Conservation (phyloP, 2,888 invertebrate genomes). For the Glomeris marginata region DNA sequence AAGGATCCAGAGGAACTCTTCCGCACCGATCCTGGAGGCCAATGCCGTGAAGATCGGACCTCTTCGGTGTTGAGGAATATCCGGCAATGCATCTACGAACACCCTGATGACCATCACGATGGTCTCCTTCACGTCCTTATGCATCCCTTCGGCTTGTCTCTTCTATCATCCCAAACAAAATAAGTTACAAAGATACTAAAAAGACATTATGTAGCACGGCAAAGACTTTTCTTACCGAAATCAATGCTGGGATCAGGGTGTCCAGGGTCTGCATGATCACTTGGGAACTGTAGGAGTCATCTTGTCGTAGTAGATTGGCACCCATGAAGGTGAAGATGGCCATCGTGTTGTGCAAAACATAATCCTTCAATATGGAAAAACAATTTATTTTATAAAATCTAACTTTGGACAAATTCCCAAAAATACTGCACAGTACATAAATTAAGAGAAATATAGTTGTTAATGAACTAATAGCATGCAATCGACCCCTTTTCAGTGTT, state of each 20-base stretch:
- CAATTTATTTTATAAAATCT: no score
- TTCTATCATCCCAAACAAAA: neutral
- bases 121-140: constrained; percentile 1
- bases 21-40: constrained; percentile 46
- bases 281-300: constrained; percentile 89
- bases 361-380: constrained; percentile 32
- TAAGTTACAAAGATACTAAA: neutral
- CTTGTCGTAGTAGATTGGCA: constrained; percentile 75
- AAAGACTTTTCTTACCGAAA: constrained; percentile 32
- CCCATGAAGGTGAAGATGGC: constrained; percentile 98
- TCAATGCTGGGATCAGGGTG: constrained; percentile 71
- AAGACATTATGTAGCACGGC: neutral
- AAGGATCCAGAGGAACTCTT: constrained; percentile 32
- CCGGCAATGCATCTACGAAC: constrained; percentile 76
- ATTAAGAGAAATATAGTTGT: no score
- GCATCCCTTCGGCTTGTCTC: neutral
- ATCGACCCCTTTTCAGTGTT: no score
- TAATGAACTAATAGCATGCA: no score
- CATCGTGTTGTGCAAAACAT: constrained; percentile 85
- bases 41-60: constrained; percentile 54
- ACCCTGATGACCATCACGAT: constrained; percentile 49
- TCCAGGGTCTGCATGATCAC: constrained; percentile 80
- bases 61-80: constrained; percentile 85
- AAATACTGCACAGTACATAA: no score
- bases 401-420: no score